phyloP scores from a whole-genome alignment of 2,888 invertebrate genomes.

The Zootermopsis nevadensis region DNA sequence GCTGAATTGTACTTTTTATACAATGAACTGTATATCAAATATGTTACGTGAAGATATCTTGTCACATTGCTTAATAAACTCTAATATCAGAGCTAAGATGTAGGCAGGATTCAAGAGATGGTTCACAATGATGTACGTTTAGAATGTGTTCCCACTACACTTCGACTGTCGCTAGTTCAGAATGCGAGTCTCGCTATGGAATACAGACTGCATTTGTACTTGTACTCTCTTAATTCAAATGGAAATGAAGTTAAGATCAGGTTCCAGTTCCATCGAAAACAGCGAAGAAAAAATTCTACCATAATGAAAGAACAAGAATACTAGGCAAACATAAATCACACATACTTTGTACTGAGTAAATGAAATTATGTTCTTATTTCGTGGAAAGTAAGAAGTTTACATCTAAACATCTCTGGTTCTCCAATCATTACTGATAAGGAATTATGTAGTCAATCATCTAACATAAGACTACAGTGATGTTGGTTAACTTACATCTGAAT shows the following conservation, averaged over 20 bases:
- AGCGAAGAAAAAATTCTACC: not conserved
- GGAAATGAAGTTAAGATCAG: constrained; percentile 2
- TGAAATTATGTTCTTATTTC: not conserved
- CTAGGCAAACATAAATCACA: constrained; percentile 39
- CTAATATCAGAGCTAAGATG: constrained; percentile 42
- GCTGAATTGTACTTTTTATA: constrained; percentile 46
- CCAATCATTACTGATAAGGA: not conserved
- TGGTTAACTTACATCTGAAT: constrained; percentile 22
- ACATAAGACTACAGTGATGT: constrained; percentile 21
- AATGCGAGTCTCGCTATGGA: constrained; percentile 16
- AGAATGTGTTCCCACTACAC: constrained; percentile 38
- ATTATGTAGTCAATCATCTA: constrained; percentile 2
- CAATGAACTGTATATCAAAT: constrained; percentile 40
- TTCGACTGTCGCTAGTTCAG: constrained; percentile 12
- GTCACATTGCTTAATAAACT: constrained; percentile 26
- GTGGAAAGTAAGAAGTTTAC: constrained; percentile 22
- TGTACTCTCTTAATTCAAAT: constrained; percentile 28
- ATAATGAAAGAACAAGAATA: constrained; percentile 17
- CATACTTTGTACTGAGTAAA: constrained; percentile 30
- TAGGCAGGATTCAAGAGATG: constrained; percentile 47
- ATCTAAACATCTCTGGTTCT: not conserved
- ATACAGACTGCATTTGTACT: constrained; percentile 42
- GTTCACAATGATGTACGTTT: constrained; percentile 33
- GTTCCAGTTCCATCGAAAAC: not conserved
- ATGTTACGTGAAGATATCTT: constrained; percentile 27